phyloP scores from a whole-genome alignment of 1,140 invertebrate genomes.

The Carposina sasakii region DNA sequence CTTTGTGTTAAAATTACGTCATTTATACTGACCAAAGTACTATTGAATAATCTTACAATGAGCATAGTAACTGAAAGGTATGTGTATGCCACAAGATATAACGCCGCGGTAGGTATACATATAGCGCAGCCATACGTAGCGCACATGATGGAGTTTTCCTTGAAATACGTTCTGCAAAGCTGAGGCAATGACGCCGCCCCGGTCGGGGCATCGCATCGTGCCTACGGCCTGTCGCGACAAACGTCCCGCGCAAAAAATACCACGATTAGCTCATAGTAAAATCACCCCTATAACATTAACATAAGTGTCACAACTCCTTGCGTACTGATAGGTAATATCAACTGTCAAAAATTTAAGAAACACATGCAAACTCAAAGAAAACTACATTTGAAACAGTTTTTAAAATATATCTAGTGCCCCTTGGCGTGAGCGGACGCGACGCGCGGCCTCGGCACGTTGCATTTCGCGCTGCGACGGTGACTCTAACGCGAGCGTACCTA shows the following conservation, averaged over 20 bases:
- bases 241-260: conserved; percentile 68
- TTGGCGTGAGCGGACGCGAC: conserved; percentile 49
- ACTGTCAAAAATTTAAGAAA: conserved; percentile 71
- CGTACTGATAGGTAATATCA: conserved; percentile 51
- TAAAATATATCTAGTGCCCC: conserved; percentile 62
- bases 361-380: conserved; percentile 65
- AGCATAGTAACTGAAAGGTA: conserved; percentile 12
- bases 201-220: conserved; percentile 36
- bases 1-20: conserved; percentile 28
- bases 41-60: conserved; percentile 25
- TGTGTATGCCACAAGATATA: conserved; percentile 32
- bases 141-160: conserved; percentile 56
- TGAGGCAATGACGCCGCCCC: conserved; percentile 39
- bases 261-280: conserved; percentile 45
- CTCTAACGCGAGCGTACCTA: conserved; percentile 58
- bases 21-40: conserved; percentile 10
- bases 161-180: conserved; percentile 43
- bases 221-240: conserved; percentile 53
- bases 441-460: conserved; percentile 67
- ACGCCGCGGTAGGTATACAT: conserved; percentile 20
- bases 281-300: conserved; percentile 42
- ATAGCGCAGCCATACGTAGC: not conserved
- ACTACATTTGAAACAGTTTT: conserved; percentile 64
- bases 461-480: conserved; percentile 56
- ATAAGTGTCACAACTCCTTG: conserved; percentile 59